Conservation (phyloP, 1,140 invertebrate genomes). For the Adoxophyes honmai region DNA sequence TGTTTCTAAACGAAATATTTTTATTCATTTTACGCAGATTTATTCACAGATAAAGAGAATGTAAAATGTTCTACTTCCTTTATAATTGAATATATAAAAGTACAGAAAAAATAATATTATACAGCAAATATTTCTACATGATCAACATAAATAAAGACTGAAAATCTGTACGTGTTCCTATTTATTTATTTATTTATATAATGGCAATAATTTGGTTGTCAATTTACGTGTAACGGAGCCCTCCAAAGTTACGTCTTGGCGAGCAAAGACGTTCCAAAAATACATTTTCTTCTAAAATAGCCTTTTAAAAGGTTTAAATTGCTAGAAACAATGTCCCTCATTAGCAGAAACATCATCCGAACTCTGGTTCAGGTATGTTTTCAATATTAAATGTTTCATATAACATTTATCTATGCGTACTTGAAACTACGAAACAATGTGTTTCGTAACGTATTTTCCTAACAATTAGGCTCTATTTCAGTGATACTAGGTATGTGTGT, state of each 20-base stretch:
- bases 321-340: conserved; percentile 47
- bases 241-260: conserved; percentile 32
- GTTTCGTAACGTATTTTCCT: conserved; percentile 55
- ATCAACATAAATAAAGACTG: no score
- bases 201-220: conserved; percentile 17
- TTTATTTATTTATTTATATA: not conserved
- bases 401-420: conserved; percentile 4
- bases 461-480: conserved; percentile 1
- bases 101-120: no score
- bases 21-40: not conserved
- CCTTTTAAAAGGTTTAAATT: conserved; percentile 37
- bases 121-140: no score
- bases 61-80: no score
- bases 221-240: conserved; percentile 25
- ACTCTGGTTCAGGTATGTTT: conserved; percentile 53
- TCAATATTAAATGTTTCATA: not conserved
- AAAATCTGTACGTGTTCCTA: no score
- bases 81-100: no score
- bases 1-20: not conserved
- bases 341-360: conserved; percentile 58
- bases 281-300: conserved; percentile 45
- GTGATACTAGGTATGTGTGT: not conserved
- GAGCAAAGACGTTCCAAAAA: conserved; percentile 44
- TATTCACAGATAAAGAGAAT: no score
- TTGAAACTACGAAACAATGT: conserved; percentile 19